Evolutionary conservation across 1,140 invertebrate species (phyloP).

Genomic region (Drosophila kepulauana): DNA sequence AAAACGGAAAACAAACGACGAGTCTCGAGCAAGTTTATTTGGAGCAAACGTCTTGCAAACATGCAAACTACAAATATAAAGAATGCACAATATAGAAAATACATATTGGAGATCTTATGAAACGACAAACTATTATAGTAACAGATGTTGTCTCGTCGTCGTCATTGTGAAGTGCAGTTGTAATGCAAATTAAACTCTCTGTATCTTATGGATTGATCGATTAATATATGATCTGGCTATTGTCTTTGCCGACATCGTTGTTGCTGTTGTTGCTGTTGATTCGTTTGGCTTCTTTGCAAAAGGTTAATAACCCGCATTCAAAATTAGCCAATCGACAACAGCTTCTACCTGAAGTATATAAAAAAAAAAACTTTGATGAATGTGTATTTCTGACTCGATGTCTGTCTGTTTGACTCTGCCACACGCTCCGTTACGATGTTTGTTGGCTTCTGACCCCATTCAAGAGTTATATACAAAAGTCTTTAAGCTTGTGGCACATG

Average conservation of each 20-base stretch:
- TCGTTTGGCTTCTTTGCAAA: conserved; percentile 7
- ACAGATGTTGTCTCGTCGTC: conserved; percentile 10
- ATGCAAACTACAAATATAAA: conserved; percentile 11
- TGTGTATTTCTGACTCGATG: conserved; percentile 12
- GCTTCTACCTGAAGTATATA: conserved; percentile 40
- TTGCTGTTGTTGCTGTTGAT: conserved; percentile 10
- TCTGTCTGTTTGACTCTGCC: conserved; percentile 13
- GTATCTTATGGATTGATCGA: conserved; percentile 13
- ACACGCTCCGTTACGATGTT: conserved; percentile 50
- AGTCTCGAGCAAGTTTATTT: conserved; percentile 23
- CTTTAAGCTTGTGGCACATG: conserved; percentile 37
- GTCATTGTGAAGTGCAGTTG: conserved; percentile 9
- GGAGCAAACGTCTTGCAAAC: conserved; percentile 31
- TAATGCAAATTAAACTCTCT: conserved; percentile 22
- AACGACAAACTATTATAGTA: not conserved
- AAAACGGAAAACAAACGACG: conserved; percentile 24
- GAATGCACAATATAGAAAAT: not conserved
- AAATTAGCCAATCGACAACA: conserved; percentile 18
- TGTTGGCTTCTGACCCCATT: conserved; percentile 57
- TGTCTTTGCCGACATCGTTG: not conserved
- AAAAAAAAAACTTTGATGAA: conserved; percentile 31
- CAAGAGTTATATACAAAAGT: conserved; percentile 24
- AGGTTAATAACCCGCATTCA: conserved; percentile 38
- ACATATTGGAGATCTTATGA: conserved; percentile 10
- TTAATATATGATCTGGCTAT: conserved; percentile 28